Percentiles rank a stretch among this genome's conserved stretches.
Conservation (phyloP, 2,113 vertebrate species). For the Eurystomus gularis region DNA sequence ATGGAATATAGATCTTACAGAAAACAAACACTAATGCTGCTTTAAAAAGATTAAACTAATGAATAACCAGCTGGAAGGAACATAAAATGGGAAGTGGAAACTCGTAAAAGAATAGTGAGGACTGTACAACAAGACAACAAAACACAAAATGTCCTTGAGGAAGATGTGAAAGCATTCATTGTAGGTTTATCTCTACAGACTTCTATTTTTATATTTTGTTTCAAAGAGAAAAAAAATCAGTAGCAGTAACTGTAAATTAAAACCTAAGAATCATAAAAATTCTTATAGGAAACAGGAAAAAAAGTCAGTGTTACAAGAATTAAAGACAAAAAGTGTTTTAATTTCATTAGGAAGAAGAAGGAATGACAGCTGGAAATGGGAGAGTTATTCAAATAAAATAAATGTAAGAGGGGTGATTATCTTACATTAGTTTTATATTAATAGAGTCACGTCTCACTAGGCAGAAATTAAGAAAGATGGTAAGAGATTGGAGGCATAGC, state of each 20-base stretch:
- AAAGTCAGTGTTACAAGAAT: neutral
- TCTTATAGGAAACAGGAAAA: neutral
- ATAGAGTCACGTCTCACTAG: neutral
- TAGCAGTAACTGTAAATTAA: neutral
- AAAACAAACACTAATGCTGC: neutral
- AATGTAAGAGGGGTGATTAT: neutral
- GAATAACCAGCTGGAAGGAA: neutral
- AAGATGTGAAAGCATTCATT: neutral
- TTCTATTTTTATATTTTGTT: neutral
- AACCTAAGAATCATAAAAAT: neutral
- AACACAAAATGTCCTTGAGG: neutral
- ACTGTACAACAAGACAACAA: neutral
- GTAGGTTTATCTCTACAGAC: neutral
- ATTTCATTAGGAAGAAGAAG: neutral
- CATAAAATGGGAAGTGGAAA: neutral
- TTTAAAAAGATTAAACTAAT: slow-evolving; percentile 5
- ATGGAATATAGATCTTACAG: neutral
- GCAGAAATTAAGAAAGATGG: neutral
- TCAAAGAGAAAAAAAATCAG: neutral
- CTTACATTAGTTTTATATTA: neutral
- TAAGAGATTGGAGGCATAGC: neutral
- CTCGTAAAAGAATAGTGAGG: neutral
- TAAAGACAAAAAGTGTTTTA: neutral
- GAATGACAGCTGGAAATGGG: neutral
- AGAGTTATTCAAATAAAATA: neutral